Conservation (phyloP, 2,888 invertebrate species). For the Acrocyrtus sp. region DNA sequence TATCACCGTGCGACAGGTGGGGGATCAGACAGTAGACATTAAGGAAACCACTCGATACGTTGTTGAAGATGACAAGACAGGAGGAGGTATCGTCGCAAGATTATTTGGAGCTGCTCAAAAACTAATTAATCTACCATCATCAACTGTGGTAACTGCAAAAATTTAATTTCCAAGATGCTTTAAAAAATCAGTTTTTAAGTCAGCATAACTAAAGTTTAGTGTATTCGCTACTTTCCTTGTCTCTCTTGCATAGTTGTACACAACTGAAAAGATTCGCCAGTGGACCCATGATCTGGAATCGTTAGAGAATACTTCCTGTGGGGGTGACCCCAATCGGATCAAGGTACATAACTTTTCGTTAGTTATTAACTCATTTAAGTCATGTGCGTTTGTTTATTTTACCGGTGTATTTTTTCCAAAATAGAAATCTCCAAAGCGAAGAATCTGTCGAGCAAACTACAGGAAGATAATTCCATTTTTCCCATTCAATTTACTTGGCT, state of each 20-base stretch:
- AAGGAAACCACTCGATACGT: neutral
- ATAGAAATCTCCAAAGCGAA: conserved; percentile 46
- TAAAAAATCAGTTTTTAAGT: neutral
- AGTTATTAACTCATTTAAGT: conserved; percentile 2
- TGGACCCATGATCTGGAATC: neutral
- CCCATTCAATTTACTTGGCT: conserved; percentile 33
- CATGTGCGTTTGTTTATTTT: neutral
- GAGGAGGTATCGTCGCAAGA: neutral
- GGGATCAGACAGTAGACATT: conserved; percentile 4
- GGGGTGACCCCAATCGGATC: conserved; percentile 13
- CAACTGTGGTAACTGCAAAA: conserved; percentile 10
- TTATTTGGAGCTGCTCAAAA: conserved; percentile 19
- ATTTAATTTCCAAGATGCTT: neutral
- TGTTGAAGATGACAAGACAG: neutral
- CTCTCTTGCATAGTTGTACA: conserved; percentile 2
- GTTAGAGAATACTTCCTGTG: neutral
- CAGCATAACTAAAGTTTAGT: no score
- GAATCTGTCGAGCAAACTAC: conserved; percentile 33
- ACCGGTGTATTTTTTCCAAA: neutral
- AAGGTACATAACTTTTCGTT: conserved; percentile 8
- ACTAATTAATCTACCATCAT: conserved; percentile 29
- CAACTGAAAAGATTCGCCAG: neutral
- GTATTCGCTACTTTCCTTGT: no score
- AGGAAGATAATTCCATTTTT: conserved; percentile 38
- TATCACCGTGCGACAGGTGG: conserved; percentile 42